Conservation (phyloP, 2,113 vertebrate genomes). For the Plotosus lineatus region DNA sequence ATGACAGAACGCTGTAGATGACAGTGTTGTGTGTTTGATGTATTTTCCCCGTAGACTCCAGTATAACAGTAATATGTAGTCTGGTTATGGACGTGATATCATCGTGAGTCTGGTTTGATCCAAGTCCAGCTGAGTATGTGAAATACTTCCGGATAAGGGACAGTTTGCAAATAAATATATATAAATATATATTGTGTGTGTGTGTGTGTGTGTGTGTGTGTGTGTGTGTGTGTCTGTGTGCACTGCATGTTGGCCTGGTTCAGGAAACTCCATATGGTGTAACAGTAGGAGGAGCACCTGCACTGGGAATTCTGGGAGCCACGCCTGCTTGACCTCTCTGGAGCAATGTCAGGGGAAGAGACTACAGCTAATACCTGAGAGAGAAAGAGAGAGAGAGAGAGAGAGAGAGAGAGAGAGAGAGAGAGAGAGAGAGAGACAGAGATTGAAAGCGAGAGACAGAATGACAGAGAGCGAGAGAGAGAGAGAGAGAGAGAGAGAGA, state of each 20-base stretch:
- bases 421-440: background rate
- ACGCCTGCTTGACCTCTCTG: conserved; percentile 55
- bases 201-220: conserved; percentile 32
- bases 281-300: conserved; percentile 60
- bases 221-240: conserved; percentile 31
- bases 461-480: background rate
- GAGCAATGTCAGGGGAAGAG: conserved; percentile 58
- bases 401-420: conserved; percentile 13
- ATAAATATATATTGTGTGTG: conserved; percentile 46
- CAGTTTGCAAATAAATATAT: too few species aligned
- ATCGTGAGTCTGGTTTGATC: background rate
- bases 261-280: conserved; percentile 34
- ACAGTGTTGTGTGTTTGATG: background rate
- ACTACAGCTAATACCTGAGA: conserved; percentile 65
- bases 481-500: background rate
- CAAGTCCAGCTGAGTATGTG: background rate
- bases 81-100: too few species aligned
- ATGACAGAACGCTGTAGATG: too few species aligned
- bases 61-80: background rate
- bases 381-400: background rate
- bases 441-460: background rate
- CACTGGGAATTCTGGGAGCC: conserved; percentile 62
- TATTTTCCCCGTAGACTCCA: too few species aligned
- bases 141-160: background rate
- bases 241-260: conserved; percentile 19